Conservation (phyloP, 2,888 invertebrate genomes). For the Netelia inedita region DNA sequence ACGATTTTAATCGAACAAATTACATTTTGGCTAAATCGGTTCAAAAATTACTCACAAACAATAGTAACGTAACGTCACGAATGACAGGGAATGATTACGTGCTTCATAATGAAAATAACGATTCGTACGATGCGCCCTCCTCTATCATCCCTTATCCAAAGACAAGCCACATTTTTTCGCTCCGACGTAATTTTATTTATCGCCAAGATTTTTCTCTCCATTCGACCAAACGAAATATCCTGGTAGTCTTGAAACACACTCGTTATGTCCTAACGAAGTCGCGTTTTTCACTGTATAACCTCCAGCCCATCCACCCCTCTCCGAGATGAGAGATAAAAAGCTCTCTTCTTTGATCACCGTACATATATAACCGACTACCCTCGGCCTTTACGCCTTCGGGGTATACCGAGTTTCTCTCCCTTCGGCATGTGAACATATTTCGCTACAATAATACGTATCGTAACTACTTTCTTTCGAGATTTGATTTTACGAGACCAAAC, state of each 20-base stretch:
- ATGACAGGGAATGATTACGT: background rate
- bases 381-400: slow-evolving; percentile 14
- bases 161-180: slow-evolving; percentile 1
- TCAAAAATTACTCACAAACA: background rate
- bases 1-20: too few relatives aligned
- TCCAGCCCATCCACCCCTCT: background rate
- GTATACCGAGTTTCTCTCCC: slow-evolving; percentile 1
- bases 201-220: background rate
- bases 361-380: background rate
- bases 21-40: background rate
- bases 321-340: background rate
- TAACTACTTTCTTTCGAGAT: background rate
- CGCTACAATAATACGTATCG: slow-evolving; percentile 13
- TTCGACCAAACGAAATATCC: background rate
- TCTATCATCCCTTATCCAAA: slow-evolving; percentile 11
- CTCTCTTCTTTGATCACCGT: slow-evolving; percentile 33
- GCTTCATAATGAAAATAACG: background rate
- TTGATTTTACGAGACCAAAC: slow-evolving; percentile 5
- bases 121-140: background rate
- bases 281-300: slow-evolving; percentile 1
- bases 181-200: background rate
- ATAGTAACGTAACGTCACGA: background rate
- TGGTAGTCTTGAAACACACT: background rate
- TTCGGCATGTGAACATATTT: slow-evolving; percentile 14
- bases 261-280: slow-evolving; percentile 29